Conservation (phyloP, 2,113 vertebrate species). For the Myotis lucifugus region DNA sequence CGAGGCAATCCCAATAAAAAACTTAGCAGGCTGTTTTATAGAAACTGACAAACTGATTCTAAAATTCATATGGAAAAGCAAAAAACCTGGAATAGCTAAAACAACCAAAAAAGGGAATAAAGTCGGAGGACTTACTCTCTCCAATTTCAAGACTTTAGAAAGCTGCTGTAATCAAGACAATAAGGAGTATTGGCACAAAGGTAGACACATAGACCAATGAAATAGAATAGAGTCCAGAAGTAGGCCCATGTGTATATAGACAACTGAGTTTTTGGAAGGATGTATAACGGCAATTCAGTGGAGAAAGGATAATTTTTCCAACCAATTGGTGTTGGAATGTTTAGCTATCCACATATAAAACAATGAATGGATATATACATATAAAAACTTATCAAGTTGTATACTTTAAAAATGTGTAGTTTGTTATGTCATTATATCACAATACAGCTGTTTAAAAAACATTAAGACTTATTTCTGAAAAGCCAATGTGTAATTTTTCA, state of each 20-base stretch:
- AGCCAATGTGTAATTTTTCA: constrained; percentile 72
- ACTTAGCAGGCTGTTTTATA: background rate
- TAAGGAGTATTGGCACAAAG: background rate
- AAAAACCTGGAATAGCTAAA: constrained; percentile 3
- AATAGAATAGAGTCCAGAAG: constrained; percentile 4
- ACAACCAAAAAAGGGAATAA: background rate
- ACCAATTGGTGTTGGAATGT: background rate
- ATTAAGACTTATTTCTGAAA: constrained; percentile 67
- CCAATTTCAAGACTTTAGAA: constrained; percentile 42
- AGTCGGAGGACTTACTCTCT: background rate
- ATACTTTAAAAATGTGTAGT: background rate
- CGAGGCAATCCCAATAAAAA: background rate
- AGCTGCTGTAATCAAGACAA: background rate
- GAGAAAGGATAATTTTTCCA: background rate
- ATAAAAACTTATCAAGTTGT: constrained; percentile 12
- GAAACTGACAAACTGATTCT: constrained; percentile 30
- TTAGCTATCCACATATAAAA: background rate
- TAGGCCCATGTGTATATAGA: background rate
- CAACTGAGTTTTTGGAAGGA: constrained; percentile 31
- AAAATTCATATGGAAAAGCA: constrained; percentile 30
- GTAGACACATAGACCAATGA: background rate
- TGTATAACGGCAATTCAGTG: background rate
- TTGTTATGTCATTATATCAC: background rate
- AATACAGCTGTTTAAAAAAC: background rate
- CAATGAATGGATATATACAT: background rate